Percentiles rank a stretch among this genome's conserved stretches.
Evolutionary conservation across 1,140 invertebrate genomes (phyloP).

Genomic region (Zophobas atratus): DNA sequence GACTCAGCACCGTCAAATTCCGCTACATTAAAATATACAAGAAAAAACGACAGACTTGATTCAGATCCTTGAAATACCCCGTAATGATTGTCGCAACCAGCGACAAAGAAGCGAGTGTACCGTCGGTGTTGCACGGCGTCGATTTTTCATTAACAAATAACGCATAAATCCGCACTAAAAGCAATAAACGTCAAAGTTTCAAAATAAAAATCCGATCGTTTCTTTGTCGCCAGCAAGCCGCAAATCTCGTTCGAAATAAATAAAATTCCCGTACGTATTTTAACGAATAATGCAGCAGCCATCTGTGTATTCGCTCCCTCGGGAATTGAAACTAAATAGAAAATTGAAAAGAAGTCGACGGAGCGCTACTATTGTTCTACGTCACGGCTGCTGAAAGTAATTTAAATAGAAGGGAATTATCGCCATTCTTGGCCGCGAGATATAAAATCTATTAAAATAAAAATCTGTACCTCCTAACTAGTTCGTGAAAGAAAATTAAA

Average conservation of each 20-base stretch:
- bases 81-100: too few relatives aligned
- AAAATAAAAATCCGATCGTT: slow-evolving; percentile 14
- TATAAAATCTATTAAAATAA: slow-evolving; percentile 40
- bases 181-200: not conserved
- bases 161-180: not conserved
- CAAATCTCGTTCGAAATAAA: slow-evolving; percentile 24
- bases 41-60: too few relatives aligned
- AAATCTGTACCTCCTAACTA: slow-evolving; percentile 42
- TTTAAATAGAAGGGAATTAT: slow-evolving; percentile 19
- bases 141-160: too few relatives aligned
- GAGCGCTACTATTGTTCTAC: slow-evolving; percentile 20
- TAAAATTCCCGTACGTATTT: slow-evolving; percentile 9
- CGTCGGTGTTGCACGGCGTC: too few relatives aligned
- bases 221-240: not conserved
- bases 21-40: too few relatives aligned
- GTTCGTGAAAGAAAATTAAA: slow-evolving; percentile 44
- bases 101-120: too few relatives aligned
- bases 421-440: not conserved
- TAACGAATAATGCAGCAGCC: slow-evolving; percentile 11
- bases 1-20: too few relatives aligned
- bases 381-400: slow-evolving; percentile 3
- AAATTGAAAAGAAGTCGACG: slow-evolving; percentile 33
- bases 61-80: too few relatives aligned
- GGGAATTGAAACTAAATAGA: slow-evolving; percentile 42
- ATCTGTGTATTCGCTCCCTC: not conserved